Percentiles rank a stretch among this genome's conserved stretches.
phyloP scores from a whole-genome alignment of 2,888 invertebrate species.

The Proisotoma minuta region DNA sequence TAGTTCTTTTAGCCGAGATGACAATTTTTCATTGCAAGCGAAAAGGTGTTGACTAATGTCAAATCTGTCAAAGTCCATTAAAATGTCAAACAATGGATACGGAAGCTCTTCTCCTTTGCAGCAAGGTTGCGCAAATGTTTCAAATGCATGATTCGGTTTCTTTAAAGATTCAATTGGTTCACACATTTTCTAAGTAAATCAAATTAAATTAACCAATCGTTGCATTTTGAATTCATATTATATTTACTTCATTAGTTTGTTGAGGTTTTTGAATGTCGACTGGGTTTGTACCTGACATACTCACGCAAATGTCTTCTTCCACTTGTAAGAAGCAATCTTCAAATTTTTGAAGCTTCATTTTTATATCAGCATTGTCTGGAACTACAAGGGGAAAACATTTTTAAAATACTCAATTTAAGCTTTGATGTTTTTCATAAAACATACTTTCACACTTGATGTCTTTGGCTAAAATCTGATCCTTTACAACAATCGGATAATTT shows the following conservation, averaged over 20 bases:
- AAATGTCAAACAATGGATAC: slow-evolving; percentile 10
- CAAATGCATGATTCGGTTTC: slow-evolving; percentile 9
- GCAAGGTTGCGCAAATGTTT: slow-evolving; percentile 10
- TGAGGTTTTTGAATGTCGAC: background rate
- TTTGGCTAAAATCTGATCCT: background rate
- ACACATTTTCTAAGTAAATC: background rate
- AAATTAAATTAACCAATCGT: background rate
- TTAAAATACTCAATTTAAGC: background rate
- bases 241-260: background rate
- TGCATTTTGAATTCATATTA: background rate
- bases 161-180: background rate
- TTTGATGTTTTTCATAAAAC: background rate
- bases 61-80: slow-evolving; percentile 15
- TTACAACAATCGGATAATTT: slow-evolving; percentile 7
- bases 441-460: background rate
- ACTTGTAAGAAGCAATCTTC: slow-evolving; percentile 8
- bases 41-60: background rate
- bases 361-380: background rate
- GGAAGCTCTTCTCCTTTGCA: slow-evolving; percentile 14
- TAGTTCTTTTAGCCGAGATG: background rate
- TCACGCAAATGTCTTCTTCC: slow-evolving; percentile 5
- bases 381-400: background rate
- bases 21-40: background rate
- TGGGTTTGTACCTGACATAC: background rate
- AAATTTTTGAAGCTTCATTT: background rate